These are phyloP conservation scores for Callaeas wilsoni DNA, from an alignment of 2,113 vertebrate genomes.

Conservation along the genomic window DNA sequence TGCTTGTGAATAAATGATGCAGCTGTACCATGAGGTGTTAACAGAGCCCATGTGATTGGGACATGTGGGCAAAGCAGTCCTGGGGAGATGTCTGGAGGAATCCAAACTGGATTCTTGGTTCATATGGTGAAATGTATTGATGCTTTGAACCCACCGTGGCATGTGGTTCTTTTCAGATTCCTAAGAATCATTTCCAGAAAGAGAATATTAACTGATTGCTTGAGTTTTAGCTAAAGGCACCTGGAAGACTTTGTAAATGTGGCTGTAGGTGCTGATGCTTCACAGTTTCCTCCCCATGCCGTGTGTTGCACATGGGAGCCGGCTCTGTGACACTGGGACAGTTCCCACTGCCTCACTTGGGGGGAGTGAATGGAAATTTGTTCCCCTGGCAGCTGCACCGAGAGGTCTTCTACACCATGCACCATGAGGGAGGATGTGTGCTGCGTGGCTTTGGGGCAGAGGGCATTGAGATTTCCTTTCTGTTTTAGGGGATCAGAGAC, in stretches of 20 bases:
- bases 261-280: background rate
- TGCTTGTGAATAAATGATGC: background rate
- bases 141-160: fast-evolving
- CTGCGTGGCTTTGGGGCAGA: background rate
- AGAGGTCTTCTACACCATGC: background rate
- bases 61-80: background rate
- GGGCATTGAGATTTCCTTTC: background rate
- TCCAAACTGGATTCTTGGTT: background rate
- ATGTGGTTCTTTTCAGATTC: background rate
- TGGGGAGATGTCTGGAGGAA: background rate
- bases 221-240: background rate
- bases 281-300: background rate
- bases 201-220: background rate
- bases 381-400: fast-evolving
- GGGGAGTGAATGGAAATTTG: background rate
- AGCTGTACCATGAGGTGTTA: background rate
- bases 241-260: background rate
- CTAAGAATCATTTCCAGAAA: background rate
- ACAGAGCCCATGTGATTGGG: background rate
- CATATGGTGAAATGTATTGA: background rate
- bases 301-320: fast-evolving
- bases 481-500: background rate
- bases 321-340: background rate
- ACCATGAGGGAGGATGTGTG: no score
- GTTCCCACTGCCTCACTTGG: background rate